phyloP scores from a whole-genome alignment of 2,113 vertebrate species.

The Poeciliopsis occidentalis region DNA sequence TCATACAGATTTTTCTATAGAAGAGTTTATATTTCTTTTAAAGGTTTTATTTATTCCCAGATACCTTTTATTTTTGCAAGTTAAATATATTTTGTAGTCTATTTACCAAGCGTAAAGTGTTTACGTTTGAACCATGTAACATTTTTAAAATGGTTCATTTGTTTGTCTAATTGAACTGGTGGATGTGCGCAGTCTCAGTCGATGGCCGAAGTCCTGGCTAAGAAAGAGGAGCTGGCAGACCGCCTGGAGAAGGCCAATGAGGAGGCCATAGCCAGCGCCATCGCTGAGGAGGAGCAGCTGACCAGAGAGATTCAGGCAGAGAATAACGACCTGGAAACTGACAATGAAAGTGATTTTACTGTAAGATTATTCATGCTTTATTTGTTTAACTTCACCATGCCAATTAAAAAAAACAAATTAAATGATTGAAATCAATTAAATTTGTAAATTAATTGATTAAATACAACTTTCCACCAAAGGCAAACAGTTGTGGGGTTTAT shows the following conservation, averaged over 20 bases:
- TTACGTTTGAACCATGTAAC: constrained; percentile 16
- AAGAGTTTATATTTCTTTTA: background rate
- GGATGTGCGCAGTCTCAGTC: constrained; percentile 83
- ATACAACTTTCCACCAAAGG: constrained; percentile 73
- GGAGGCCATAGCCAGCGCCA: constrained; percentile 98
- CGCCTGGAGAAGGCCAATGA: constrained; percentile 96
- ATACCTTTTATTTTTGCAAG: background rate
- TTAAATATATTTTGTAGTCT: background rate
- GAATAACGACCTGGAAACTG: constrained; percentile 92
- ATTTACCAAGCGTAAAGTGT: background rate
- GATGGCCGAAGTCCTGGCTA: constrained; percentile 97
- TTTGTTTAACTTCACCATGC: background rate
- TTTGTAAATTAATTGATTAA: background rate
- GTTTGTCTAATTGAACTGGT: constrained; percentile 37
- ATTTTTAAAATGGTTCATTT: constrained; percentile 24
- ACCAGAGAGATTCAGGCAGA: constrained; percentile 97
- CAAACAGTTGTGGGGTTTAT: constrained; percentile 83
- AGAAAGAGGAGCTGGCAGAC: constrained; percentile 97
- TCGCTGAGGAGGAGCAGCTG: constrained; percentile 97
- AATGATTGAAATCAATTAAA: too few species aligned
- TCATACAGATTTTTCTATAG: background rate
- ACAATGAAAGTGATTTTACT: constrained; percentile 93
- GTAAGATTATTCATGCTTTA: constrained; percentile 76
- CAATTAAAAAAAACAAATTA: too few species aligned
- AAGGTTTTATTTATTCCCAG: background rate